Conservation (phyloP, 2,113 vertebrate genomes). For the Erythrocercus mccallii region DNA sequence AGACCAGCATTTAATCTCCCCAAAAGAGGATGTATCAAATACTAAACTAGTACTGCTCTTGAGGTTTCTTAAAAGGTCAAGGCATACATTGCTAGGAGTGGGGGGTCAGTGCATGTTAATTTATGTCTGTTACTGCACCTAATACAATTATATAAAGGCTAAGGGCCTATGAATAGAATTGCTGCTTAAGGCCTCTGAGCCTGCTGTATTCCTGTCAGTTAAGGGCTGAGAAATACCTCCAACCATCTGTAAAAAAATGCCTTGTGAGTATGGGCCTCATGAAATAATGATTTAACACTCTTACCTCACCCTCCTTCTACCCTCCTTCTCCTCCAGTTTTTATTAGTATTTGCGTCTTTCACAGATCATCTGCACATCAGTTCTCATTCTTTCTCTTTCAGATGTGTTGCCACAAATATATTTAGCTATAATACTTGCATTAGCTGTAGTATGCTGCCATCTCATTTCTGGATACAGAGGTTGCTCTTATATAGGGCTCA, state of each 20-base stretch:
- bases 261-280: background rate
- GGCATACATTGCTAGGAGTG: background rate
- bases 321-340: background rate
- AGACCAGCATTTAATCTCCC: background rate
- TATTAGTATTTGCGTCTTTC: conserved; percentile 19
- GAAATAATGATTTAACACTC: conserved; percentile 26
- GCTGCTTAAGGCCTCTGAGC: conserved; percentile 50
- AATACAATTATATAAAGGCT: conserved; percentile 52
- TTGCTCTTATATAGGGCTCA: background rate
- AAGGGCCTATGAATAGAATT: conserved; percentile 46
- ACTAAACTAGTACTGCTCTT: background rate
- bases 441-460: background rate
- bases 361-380: background rate
- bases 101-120: conserved; percentile 27
- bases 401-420: background rate
- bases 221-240: conserved; percentile 29
- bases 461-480: background rate
- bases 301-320: background rate
- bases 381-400: conserved; percentile 2
- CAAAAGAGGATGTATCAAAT: background rate
- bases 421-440: background rate
- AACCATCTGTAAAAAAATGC: conserved; percentile 47
- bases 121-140: conserved; percentile 29
- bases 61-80: conserved; percentile 33
- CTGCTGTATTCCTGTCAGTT: conserved; percentile 31